Base-by-base conservation (phyloP, 2,113 vertebrate genomes). In the Oryzias melastigma region DNA sequence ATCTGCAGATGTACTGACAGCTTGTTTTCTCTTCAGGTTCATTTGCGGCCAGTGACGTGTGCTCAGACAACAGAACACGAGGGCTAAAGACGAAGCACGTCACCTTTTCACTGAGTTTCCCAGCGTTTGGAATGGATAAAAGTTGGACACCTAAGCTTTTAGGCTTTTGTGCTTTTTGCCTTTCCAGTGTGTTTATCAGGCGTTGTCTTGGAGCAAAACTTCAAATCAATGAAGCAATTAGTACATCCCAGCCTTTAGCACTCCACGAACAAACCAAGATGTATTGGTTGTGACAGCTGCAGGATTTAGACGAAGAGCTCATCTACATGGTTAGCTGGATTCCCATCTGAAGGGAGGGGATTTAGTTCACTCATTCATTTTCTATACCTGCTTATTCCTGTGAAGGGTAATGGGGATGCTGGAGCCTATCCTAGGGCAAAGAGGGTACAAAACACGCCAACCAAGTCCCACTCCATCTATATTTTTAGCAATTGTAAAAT, bases 201-300 rank as follows among this genome's bases (percentile, higher is more conserved):
- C 50, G 57, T 53, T 69, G 63, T 78, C 62, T 48, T 64, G 45
- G 52, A 71, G 70, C 53, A 86, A 86, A 89, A 83, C 73, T 80
- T 67, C 58, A 73, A 81, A 90, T 89, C 85, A 86, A 89, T 88
- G 88, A 86, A 83, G 86, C 89, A 90, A 88, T 92, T 91, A 90
- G 87, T 74, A 83, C 78, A 83, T 78, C 71, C 73, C 60, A 65
- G 70, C 66, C 66, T 62, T 58, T 17, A 35, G 78, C 75, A 81
- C 76, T 75, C 74, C 71, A 51, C n/a, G 27, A 29, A 29, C 7
- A 29, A 15, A 59, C n/a, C 46, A 75, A 85, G 82, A 88, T 83
- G 70, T 78, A 90, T 90, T 75, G 73, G 83, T 51, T 56, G 68
- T 19, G 61, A 75, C 80, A 73, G 68, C 51, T 51, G 57, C 69